phyloP scores from a whole-genome alignment of 2,888 invertebrate species.

The Myopa testacea region DNA sequence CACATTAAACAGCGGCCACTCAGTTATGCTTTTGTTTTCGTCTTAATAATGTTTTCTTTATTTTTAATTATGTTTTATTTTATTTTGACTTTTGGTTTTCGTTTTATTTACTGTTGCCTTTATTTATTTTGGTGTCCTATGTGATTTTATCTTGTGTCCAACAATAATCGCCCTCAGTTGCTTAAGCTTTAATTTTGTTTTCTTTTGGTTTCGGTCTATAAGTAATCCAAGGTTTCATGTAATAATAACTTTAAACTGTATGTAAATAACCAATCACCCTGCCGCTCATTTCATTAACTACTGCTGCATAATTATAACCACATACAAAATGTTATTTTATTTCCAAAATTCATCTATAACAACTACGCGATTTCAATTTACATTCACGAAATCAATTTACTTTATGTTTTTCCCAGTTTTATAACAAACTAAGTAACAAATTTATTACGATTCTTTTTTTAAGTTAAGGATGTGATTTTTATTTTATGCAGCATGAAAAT shows the following conservation, averaged over 20 bases:
- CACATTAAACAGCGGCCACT: constrained; percentile 16
- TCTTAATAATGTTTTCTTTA: background rate
- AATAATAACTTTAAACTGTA: constrained; percentile 30
- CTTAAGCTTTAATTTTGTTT: background rate
- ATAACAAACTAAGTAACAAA: too few relatives aligned
- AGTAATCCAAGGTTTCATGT: constrained; percentile 37
- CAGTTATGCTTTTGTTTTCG: background rate
- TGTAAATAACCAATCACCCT: too few relatives aligned
- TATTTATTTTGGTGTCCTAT: background rate
- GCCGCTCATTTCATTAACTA: too few relatives aligned
- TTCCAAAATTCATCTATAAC: too few relatives aligned
- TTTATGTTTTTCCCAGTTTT: too few relatives aligned
- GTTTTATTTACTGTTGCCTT: background rate
- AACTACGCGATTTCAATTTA: too few relatives aligned
- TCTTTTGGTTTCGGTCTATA: background rate
- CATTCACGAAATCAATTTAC: too few relatives aligned
- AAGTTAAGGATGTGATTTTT: too few relatives aligned
- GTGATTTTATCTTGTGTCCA: background rate
- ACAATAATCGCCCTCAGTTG: background rate
- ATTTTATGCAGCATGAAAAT: too few relatives aligned
- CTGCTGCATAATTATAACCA: too few relatives aligned
- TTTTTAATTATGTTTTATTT: constrained; percentile 5
- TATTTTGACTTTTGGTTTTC: constrained; percentile 1
- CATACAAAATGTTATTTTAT: too few relatives aligned
- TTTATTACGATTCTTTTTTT: too few relatives aligned